Evolutionary conservation across 2,888 invertebrate species (phyloP).

Genomic region (Phrixothrix hirtus): DNA sequence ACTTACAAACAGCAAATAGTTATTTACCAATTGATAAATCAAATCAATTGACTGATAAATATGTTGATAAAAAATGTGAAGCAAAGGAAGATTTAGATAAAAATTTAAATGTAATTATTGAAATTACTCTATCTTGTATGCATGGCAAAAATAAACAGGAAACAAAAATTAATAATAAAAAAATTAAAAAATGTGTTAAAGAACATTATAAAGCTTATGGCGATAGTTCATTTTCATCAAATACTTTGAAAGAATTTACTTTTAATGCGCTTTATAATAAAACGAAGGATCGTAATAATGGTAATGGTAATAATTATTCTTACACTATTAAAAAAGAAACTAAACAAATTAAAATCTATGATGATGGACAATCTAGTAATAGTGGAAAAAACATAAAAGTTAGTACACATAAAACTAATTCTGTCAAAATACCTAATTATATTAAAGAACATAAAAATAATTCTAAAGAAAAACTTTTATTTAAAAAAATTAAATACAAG

Average conservation of each 20-base stretch:
- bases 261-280: not conserved
- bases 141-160: not conserved
- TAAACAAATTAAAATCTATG: too few species aligned
- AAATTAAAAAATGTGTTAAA: constrained; percentile 10
- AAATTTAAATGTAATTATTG: constrained; percentile 15
- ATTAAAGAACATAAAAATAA: too few species aligned
- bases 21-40: not conserved
- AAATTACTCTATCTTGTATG: constrained; percentile 14
- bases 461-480: too few species aligned
- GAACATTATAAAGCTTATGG: constrained; percentile 5
- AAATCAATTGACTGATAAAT: not conserved
- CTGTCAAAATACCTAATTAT: too few species aligned
- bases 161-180: constrained; percentile 2
- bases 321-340: too few species aligned
- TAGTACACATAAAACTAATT: too few species aligned
- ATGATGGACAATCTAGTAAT: too few species aligned
- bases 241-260: not conserved
- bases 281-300: too few species aligned
- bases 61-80: not conserved
- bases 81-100: not conserved
- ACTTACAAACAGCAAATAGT: not conserved
- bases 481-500: too few species aligned
- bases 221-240: not conserved
- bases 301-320: too few species aligned
- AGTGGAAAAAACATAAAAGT: too few species aligned